Evolutionary conservation across 1,140 invertebrate genomes (phyloP), one percentile per base, ranked within the genome.

Genomic region (Bombus superbus): DNA sequence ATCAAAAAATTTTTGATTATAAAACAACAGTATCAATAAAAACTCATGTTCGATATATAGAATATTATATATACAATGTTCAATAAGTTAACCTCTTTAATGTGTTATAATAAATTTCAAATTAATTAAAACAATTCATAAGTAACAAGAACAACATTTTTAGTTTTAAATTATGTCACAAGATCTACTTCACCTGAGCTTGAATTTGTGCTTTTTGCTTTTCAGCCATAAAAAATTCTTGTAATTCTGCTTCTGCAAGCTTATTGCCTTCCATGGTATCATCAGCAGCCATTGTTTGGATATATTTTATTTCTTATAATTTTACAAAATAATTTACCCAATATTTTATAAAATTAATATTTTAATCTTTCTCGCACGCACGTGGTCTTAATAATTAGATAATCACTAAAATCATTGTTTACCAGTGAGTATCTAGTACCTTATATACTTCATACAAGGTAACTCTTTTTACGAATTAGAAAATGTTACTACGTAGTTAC

Each of bases 151-250:
- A 53, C 18, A 38, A 80, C 32, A 35, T 3, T 62, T 44, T 15
- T 47, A 18, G 0, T 32, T 85, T 62, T 28, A n/a, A 25, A 68
- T 57, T 83, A 40, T 32, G 28, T 28, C 4, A 59, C 11, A 35
- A 40, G 25, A 57, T 40, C 75, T 59, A 59, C 9, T 66, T 95
- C 95, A 98, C 98, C 96, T 98, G 97, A 74, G 97, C 97, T 94
- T 98, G 97, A 85, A 98, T 97, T 95, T 98, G 97, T 18, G 98
- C 98, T 94, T 98, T 98, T 94, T 99, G 98, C 92, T 98, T 98
- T 94, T 98, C 98, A n/a, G 97, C 96, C 94, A 97, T 95, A 13
- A 98, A 94, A 95, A 98, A 98, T 91, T 97, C 97, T 95, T 98
- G 97, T 44, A 98, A 94, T 95, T 98, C 97, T 68, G 94, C 95